Conservation (phyloP, 1,140 invertebrate genomes). For the Lucilia cuprina region DNA sequence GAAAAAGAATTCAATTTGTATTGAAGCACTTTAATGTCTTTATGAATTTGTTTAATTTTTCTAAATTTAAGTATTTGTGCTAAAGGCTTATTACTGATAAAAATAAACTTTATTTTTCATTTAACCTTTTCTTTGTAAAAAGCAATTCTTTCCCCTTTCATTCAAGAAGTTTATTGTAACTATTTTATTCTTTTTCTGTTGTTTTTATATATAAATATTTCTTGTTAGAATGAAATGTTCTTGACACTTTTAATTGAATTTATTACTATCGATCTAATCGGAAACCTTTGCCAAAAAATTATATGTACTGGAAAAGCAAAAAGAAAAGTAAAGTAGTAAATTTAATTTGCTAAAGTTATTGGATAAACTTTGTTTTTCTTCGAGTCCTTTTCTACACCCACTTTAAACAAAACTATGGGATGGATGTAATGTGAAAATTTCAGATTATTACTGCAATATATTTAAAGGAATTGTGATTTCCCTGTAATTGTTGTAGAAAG, state of each 20-base stretch:
- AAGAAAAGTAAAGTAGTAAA: constrained; percentile 3
- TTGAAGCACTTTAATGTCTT: no score
- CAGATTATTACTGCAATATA: no score
- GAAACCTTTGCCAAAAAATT: not conserved
- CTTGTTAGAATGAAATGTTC: constrained; percentile 2
- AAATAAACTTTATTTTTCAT: not conserved
- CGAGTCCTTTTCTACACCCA: constrained; percentile 12
- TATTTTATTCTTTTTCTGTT: constrained; percentile 13
- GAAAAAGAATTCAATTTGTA: no score
- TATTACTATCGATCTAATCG: constrained; percentile 33
- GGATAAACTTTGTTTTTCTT: constrained; percentile 16
- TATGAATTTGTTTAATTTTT: not conserved
- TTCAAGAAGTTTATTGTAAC: not conserved
- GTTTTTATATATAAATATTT: not conserved
- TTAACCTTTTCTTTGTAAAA: constrained; percentile 5
- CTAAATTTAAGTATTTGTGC: not conserved
- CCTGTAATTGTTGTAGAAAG: no score
- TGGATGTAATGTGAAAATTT: no score
- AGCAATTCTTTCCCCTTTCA: not conserved
- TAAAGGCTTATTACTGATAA: not conserved
- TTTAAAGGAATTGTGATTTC: no score
- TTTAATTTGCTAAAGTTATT: constrained; percentile 25
- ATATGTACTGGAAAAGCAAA: not conserved
- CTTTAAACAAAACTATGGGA: not conserved
- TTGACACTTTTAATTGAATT: constrained; percentile 32